Evolutionary conservation across 2,113 vertebrate genomes (phyloP).

Genomic region (Hiodon tergisus): DNA sequence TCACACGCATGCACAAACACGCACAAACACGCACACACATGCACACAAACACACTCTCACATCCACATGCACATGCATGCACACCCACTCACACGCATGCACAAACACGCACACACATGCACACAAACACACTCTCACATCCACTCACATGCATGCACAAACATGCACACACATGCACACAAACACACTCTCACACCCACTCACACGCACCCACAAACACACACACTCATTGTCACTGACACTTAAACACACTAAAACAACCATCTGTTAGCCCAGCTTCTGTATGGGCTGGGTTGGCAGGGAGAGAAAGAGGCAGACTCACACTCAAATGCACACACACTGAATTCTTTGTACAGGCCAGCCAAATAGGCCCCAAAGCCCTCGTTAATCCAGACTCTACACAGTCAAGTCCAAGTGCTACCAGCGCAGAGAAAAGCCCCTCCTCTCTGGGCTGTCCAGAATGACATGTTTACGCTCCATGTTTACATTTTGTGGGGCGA

Average conservation of each 20-base stretch:
- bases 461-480: neutral
- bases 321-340: neutral
- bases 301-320: neutral
- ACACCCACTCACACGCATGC: too few relatives aligned
- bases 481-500: neutral
- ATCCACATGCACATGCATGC: too few relatives aligned
- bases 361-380: neutral
- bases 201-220: neutral
- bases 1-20: conserved; percentile 6
- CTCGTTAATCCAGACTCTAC: neutral
- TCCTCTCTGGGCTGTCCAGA: neutral
- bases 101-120: too few relatives aligned
- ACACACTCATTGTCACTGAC: neutral
- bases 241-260: neutral
- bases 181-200: too few relatives aligned
- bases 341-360: neutral
- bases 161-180: too few relatives aligned
- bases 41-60: too few relatives aligned
- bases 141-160: too few relatives aligned
- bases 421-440: neutral
- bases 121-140: too few relatives aligned
- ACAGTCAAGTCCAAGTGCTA: neutral
- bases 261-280: neutral
- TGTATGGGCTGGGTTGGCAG: neutral
- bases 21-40: conserved; percentile 8